Conservation (phyloP, 2,113 vertebrate genomes). For the Cynocephalus volans region DNA sequence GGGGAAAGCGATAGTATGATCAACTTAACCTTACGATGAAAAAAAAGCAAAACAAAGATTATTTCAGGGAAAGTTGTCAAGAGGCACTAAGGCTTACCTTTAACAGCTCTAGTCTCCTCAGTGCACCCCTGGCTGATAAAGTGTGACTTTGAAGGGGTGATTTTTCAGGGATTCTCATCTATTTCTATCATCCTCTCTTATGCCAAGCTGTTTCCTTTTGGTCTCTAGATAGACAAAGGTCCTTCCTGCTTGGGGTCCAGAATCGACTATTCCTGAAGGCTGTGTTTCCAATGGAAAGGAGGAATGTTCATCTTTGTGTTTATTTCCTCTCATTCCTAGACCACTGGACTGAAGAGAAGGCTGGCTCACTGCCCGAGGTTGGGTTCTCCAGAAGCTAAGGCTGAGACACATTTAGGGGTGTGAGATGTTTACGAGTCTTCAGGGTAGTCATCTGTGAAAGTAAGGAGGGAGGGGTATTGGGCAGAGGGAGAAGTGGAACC, state of each 20-base stretch:
- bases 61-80: not conserved
- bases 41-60: not conserved
- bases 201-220: conserved; percentile 5
- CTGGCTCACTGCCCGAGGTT: not conserved
- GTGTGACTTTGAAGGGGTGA: not conserved
- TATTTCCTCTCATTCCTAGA: conserved; percentile 48
- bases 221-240: not conserved
- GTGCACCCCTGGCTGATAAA: not conserved
- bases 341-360: not conserved
- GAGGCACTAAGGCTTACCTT: not conserved
- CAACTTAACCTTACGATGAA: conserved; percentile 51
- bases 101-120: not conserved
- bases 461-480: not conserved
- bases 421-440: not conserved
- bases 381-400: not conserved
- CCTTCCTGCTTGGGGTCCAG: conserved; percentile 7
- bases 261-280: not conserved
- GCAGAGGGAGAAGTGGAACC: not conserved
- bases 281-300: not conserved
- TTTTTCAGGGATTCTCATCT: not conserved
- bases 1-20: not conserved
- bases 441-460: not conserved
- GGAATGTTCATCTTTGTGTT: not conserved
- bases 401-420: not conserved
- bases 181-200: not conserved